These are phyloP conservation scores for Parnassius glacialis DNA, from an alignment of 2,888 invertebrate genomes.

Conservation along the genomic window DNA sequence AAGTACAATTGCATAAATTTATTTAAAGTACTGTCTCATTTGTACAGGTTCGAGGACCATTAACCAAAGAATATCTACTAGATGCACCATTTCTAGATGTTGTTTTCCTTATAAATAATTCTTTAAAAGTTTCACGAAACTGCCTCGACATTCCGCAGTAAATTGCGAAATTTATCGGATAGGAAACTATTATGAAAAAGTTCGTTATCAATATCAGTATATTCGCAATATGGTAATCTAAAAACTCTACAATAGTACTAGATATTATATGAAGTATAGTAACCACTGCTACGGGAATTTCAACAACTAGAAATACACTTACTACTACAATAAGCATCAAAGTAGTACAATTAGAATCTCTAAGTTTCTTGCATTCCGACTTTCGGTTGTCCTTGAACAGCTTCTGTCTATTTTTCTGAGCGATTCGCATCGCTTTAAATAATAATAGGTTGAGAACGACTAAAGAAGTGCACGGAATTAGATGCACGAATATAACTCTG, in stretches of 20 bases:
- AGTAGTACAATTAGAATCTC: conserved; percentile 92
- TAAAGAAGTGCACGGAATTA: conserved; percentile 92
- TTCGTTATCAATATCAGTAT: conserved; percentile 91
- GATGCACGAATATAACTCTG: conserved; percentile 93
- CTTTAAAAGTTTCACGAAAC: conserved; percentile 96
- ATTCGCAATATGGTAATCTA: conserved; percentile 89
- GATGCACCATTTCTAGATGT: conserved; percentile 84
- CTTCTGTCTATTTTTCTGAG: conserved; percentile 88
- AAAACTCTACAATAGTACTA: conserved; percentile 85
- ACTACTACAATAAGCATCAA: conserved; percentile 94
- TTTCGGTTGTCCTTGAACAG: conserved; percentile 88
- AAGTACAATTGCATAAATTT: not conserved
- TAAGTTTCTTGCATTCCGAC: conserved; percentile 88
- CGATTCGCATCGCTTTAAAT: conserved; percentile 91
- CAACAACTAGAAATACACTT: conserved; percentile 90
- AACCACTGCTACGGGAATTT: conserved; percentile 91
- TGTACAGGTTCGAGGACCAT: conserved; percentile 90
- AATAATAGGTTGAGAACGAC: conserved; percentile 94
- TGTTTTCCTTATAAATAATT: conserved; percentile 85
- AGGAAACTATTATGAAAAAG: conserved; percentile 94
- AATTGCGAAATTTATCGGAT: conserved; percentile 97
- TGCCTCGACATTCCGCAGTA: conserved; percentile 98
- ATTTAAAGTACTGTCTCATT: conserved; percentile 89
- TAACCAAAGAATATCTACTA: conserved; percentile 89
- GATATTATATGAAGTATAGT: conserved; percentile 92